Evolutionary conservation across 2,797 vertebrate species (phyloP).

Genomic region (Lateolabrax maculatus): DNA sequence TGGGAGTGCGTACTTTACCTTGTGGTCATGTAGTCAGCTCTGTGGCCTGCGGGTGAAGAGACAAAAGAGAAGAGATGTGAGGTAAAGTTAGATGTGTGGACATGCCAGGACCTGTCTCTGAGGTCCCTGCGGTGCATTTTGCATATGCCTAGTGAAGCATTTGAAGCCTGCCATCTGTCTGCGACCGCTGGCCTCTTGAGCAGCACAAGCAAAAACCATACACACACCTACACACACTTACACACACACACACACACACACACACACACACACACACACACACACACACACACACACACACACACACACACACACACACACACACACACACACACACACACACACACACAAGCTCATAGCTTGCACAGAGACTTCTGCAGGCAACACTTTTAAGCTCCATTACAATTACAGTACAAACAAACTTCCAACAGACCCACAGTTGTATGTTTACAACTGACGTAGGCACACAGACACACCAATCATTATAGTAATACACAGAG

Average conservation of each 20-base stretch:
- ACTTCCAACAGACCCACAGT: constrained; percentile 8
- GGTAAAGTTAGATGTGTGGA: constrained; percentile 48
- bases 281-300: constrained; percentile 15
- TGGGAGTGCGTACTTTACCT: constrained; percentile 87
- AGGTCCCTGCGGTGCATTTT: constrained; percentile 62
- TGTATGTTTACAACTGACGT: constrained; percentile 7
- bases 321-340: constrained; percentile 18
- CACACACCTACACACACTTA: too few relatives aligned
- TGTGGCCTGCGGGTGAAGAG: constrained; percentile 88
- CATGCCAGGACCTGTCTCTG: constrained; percentile 63
- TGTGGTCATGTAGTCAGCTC: constrained; percentile 98
- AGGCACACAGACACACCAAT: constrained; percentile 9
- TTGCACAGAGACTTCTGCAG: not conserved
- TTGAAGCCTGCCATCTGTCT: constrained; percentile 75
- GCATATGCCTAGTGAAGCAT: constrained; percentile 68
- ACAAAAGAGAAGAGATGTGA: constrained; percentile 50
- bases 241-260: constrained; percentile 9
- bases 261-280: constrained; percentile 2
- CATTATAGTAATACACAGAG: constrained; percentile 38
- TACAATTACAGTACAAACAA: constrained; percentile 33
- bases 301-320: not conserved
- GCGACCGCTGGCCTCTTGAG: constrained; percentile 52
- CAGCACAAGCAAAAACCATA: constrained; percentile 16
- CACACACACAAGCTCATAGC: not conserved
- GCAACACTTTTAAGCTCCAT: not conserved